Base-by-base conservation (phyloP, 2,113 vertebrate species). In the Ibidorhyncha struthersii region DNA sequence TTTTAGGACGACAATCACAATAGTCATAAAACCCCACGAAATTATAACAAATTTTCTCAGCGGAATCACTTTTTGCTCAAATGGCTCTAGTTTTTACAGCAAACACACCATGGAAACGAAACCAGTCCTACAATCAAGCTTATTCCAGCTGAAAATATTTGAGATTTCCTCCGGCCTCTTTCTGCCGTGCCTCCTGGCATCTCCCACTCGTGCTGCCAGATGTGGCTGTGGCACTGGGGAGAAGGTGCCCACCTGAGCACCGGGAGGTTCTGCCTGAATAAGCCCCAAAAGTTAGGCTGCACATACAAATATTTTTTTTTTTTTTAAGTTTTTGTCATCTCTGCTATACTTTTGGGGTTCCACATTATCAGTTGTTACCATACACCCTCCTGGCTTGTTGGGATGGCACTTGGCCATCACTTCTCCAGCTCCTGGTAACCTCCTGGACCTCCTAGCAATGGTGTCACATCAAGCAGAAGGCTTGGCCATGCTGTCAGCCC, bases 1-100 rank as follows among this genome's bases (percentile, higher is more conserved):
- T 90, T 89, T 96, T 58, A 70, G 89, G 70, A 77, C 41, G 86
- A 85, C 70, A 80, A 82, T 29, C 32, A 41, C 49, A 19, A 5
- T 18, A 30, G 27, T 82, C 86, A 76, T 32, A 59, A 89, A 95
- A 92, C 23, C 56, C 65, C 78, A 74, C 2, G 4, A 41, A 79
- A 87, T 38, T 71, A n/a, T 58, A 30, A 53, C 23, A 4, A 21
- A 65, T 86, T 84, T 86, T 21, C 50, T 86, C 67, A 47, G 13
- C 36, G 47, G 59, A 59, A 91, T 87, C 47, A 27, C n/a, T 67
- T 47, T 50, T 55, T 86, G 41, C 45, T 82, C 71, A n/a, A 86
- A 47, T 3, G 22, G 10, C 71, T 70, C 13, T 22, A 23, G 6
- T 78, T 90, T 83, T 86, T 43, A 66, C 61, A 79, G 45, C 29